phyloP scores from a whole-genome alignment of 2,113 vertebrate genomes.

The Charadrius vociferus region DNA sequence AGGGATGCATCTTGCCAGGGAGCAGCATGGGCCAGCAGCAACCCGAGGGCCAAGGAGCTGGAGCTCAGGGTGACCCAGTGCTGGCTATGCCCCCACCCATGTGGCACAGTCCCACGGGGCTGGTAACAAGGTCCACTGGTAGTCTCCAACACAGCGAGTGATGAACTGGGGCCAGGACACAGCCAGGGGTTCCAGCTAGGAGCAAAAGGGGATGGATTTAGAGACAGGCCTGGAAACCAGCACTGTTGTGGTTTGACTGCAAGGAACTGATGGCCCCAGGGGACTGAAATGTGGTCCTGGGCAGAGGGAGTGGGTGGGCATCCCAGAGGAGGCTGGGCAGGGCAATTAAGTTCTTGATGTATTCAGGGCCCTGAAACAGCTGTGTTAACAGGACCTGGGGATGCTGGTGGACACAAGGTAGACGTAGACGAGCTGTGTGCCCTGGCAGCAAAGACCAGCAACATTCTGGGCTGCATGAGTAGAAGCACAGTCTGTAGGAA shows the following conservation, averaged over 20 bases:
- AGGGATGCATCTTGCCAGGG: neutral
- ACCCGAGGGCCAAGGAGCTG: neutral
- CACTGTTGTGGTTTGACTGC: neutral
- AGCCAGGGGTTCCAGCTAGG: neutral
- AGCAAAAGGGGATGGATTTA: neutral
- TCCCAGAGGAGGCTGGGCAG: neutral
- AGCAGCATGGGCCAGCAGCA: neutral
- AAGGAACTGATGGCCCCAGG: too few species aligned
- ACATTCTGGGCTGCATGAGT: neutral
- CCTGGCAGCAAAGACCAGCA: neutral
- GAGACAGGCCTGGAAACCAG: neutral
- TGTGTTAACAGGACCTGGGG: neutral
- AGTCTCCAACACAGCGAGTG: neutral
- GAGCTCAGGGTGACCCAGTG: neutral
- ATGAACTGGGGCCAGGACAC: accelerated
- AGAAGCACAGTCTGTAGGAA: neutral
- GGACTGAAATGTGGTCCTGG: neutral
- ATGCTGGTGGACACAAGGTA: neutral
- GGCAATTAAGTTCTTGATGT: neutral
- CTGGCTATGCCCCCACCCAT: accelerated
- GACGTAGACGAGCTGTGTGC: neutral
- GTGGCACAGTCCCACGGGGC: accelerated
- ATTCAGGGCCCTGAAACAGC: neutral
- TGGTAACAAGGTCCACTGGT: accelerated
- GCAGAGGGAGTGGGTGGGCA: neutral